Evolutionary conservation across 2,113 vertebrate species (phyloP), one percentile per base, ranked within the genome.

Genomic region (Acrocephalus kingi): DNA sequence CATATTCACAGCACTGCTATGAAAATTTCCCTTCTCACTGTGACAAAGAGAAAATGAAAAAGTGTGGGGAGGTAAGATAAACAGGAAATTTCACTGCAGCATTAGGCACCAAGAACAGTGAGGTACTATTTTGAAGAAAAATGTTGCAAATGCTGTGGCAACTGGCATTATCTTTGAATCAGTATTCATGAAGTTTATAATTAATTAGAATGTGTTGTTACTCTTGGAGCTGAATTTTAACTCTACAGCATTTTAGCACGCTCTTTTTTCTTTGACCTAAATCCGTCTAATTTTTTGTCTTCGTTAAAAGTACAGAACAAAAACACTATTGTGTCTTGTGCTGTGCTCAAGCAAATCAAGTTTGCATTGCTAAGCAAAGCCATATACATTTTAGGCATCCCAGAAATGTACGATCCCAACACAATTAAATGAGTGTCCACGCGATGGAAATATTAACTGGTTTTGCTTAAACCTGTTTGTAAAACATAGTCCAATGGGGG

Each of bases 231-330:
- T 94, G 92, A 96, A 97, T 97, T 96, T 96, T 95, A 95, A 77
- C 84, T 94, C 63, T 59, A 13, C 71, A 67, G 81, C 62, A 37
- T 63, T 93, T 95, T 85, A 91, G 67, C 64, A 33, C 14, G 3
- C 71, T 94, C 80, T 93, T 94, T 96, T 81, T 96, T 77, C 90
- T 96, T 90, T 97, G 94, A 96, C 96, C 96, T 95, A 96, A 94
- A 97, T 97, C 86, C 1, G 49, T 97, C 96, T 96, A 72, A 89
- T 68, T 95, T 96, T 94, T 97, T 94, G 90, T 96, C 96, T 95
- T 93, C 2, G 1, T 86, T 96, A 88, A 89, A 94, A 95, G 84
- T 64, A 49, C 55, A 74, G 87, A 96, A 96, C 83, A 96, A 96
- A 91, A 85, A 0, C 59, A 58, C 35, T 62, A n/a, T 92, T 97